These are phyloP conservation scores for Pluvialis apricaria DNA, from an alignment of 2,113 vertebrate species.

Conservation along the genomic window DNA sequence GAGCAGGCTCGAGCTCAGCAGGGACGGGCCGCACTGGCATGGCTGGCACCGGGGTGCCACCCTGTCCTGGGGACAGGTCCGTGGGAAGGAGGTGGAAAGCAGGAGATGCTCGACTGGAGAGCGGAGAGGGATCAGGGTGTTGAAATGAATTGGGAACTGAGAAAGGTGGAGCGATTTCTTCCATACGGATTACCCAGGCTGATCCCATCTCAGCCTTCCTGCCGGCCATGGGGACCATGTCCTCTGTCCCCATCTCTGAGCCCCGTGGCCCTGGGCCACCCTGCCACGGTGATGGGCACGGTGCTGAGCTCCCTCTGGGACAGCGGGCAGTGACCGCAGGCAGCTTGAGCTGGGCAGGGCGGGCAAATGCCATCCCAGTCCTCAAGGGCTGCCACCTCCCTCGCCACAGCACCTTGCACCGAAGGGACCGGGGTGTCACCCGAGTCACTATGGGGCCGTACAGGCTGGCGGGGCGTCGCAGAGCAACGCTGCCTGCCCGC, in stretches of 20 bases:
- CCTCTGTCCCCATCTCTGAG: neutral
- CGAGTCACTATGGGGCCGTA: rapidly evolving
- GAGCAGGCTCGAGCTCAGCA: neutral
- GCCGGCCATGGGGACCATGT: neutral
- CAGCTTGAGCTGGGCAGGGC: neutral
- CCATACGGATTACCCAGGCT: neutral
- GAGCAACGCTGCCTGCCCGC: neutral
- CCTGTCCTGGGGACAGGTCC: rapidly evolving
- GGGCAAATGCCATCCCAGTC: neutral
- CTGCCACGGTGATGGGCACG: neutral
- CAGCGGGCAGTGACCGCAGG: rapidly evolving
- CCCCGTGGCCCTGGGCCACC: neutral
- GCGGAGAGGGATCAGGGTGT: neutral
- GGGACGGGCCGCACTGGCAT: neutral
- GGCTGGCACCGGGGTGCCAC: neutral
- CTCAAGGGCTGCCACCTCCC: neutral
- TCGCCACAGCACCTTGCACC: neutral
- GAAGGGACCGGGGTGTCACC: neutral
- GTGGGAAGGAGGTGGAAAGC: neutral
- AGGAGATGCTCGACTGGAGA: neutral
- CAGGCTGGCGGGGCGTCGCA: neutral
- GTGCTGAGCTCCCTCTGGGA: neutral
- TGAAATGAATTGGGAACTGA: neutral
- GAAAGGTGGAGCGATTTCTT: neutral
- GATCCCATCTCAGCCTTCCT: neutral